Evolutionary conservation across 2,113 vertebrate genomes (phyloP), one percentile per base, ranked within the genome.

Genomic region (Nycticebus coucang): DNA sequence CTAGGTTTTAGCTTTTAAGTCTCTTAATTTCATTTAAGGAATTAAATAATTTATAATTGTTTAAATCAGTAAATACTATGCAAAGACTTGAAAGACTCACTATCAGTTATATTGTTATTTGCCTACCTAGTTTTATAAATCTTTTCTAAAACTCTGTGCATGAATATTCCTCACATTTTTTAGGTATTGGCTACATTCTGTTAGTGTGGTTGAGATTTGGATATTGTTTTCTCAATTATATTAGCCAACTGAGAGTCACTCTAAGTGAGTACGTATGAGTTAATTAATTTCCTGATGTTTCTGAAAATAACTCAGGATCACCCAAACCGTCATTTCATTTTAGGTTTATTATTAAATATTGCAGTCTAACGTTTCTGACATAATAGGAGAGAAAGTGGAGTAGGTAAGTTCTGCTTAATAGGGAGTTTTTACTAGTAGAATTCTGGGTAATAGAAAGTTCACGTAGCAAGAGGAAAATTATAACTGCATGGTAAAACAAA

Each of bases 231-330:
- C 57, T 71, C 41, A 87, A 90, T 90, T 71, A 88, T 62, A 1
- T 24, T 57, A 95, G 86, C 53, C 35, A 37, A 74, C 62, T 55
- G 10, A 96, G 30, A 79, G 26, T 84, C 87, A 50, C 64, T 84
- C 45, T 66, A 89, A 75, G 17, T 69, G 21, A 83, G 33, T n/a
- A 72, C 77, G 55, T 88, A 57, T 57, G 37, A 94, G 21, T 21
- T 72, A 81, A 80, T 71, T 66, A 41, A 87, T 86, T 37, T 91
- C 64, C 77, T 66, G 28, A 53, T 94, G 26, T 79, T 75, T 91
- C 28, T 83, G 59, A 77, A 86, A 86, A 60, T 69, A 89, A 77
- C 50, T 94, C 71, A 91, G 35, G 60, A 66, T 94, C n/a, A 92
- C 77, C 15, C 10, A 85, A 81, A 24, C 19, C 33, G 35, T 93